phyloP scores from a whole-genome alignment of 2,113 vertebrate genomes.

The Ictalurus furcatus region DNA sequence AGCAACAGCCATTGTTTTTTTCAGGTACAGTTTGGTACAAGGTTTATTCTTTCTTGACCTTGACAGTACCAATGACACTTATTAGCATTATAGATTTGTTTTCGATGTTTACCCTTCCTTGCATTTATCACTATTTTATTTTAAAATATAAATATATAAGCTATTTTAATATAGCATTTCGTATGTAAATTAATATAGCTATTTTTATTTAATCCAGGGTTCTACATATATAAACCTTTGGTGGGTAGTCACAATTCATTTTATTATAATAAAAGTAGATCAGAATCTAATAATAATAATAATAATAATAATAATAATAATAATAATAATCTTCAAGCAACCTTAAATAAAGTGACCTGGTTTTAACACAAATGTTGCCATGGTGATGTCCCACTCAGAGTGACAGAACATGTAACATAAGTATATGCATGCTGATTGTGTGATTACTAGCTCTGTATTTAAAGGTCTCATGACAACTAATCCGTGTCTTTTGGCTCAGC shows the following conservation, averaged over 20 bases:
- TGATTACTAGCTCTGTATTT: slow-evolving; percentile 10
- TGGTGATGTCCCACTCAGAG: neutral
- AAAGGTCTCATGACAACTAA: slow-evolving; percentile 6
- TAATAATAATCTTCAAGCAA: no score
- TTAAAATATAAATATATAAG: neutral
- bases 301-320: neutral
- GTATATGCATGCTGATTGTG: neutral
- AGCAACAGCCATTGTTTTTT: no score
- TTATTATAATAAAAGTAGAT: neutral
- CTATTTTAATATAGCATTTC: neutral
- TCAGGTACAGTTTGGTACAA: no score
- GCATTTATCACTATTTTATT: no score
- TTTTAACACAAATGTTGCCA: neutral
- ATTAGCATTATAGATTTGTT: no score
- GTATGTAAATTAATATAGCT: neutral
- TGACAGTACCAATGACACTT: no score
- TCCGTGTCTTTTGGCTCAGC: neutral
- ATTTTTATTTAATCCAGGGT: neutral
- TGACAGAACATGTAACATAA: neutral
- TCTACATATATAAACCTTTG: neutral
- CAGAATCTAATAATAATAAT: neutral
- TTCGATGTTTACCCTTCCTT: no score
- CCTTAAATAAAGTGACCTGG: neutral
- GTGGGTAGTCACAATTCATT: neutral
- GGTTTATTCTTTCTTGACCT: no score